A percentile compares a stretch with the other conserved stretches of the same genome.
phyloP scores from a whole-genome alignment of 2,888 invertebrate species.

The Callyntrura sp. region DNA sequence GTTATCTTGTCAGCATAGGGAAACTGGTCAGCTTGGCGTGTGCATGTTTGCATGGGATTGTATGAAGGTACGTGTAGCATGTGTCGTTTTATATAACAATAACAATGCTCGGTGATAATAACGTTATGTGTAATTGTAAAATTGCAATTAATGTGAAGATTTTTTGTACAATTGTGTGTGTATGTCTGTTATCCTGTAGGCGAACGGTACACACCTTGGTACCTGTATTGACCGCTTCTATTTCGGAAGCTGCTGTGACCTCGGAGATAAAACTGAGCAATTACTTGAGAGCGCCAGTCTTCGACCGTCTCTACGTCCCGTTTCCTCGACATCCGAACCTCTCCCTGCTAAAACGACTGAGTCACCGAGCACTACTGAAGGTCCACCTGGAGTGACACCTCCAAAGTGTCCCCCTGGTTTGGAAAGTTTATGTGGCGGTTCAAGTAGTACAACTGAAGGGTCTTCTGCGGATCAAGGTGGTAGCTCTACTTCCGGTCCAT shows the following conservation, averaged over 20 bases:
- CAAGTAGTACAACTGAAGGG: conserved; percentile 75
- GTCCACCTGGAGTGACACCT: conserved; percentile 42
- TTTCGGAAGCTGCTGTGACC: conserved; percentile 96
- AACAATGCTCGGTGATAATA: neutral
- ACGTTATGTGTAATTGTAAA: neutral
- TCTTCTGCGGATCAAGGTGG: conserved; percentile 84
- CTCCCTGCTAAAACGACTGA: conserved; percentile 67
- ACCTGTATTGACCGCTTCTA: conserved; percentile 97
- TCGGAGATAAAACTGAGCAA: conserved; percentile 87
- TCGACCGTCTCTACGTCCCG: conserved; percentile 87
- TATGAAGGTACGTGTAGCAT: conserved; percentile 81
- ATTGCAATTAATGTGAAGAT: too few relatives aligned
- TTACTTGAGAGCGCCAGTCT: conserved; percentile 80
- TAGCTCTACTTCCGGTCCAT: conserved; percentile 78
- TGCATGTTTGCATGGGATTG: conserved; percentile 97
- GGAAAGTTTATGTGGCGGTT: conserved; percentile 65
- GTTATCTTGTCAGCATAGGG: conserved; percentile 93
- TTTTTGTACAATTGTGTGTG: conserved; percentile 15
- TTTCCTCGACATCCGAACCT: conserved; percentile 84
- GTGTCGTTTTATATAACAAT: neutral
- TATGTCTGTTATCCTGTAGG: conserved; percentile 86
- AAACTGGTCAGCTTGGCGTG: conserved; percentile 92
- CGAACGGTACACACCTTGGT: conserved; percentile 95
- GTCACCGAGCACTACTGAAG: conserved; percentile 34
- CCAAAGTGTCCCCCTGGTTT: conserved; percentile 72